Evolutionary conservation across 2,888 invertebrate genomes (phyloP).

Genomic region (Megamerina dolium): DNA sequence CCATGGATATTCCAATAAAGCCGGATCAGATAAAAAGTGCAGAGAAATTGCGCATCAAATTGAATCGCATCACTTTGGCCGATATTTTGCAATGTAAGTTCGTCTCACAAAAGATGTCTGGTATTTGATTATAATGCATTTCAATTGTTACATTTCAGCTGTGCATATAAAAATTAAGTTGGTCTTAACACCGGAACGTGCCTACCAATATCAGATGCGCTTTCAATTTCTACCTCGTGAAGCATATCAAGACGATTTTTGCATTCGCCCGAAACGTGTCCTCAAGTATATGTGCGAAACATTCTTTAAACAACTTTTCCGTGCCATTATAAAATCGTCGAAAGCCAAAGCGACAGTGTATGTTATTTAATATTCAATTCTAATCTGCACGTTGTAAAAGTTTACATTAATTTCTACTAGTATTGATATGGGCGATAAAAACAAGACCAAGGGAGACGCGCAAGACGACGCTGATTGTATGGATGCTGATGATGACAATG

Average conservation of each 20-base stretch:
- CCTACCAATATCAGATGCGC: slow-evolving; percentile 60
- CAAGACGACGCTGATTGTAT: slow-evolving; percentile 46
- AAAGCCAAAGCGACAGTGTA: slow-evolving; percentile 50
- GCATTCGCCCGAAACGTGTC: slow-evolving; percentile 63
- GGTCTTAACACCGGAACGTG: slow-evolving; percentile 53
- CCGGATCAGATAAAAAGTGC: slow-evolving; percentile 54
- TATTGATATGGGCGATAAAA: slow-evolving; percentile 50
- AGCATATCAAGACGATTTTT: slow-evolving; percentile 67
- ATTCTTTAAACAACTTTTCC: slow-evolving; percentile 65
- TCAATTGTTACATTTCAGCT: slow-evolving; percentile 34
- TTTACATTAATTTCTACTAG: slow-evolving; percentile 30
- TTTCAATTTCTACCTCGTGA: slow-evolving; percentile 70
- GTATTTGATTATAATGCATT: not conserved
- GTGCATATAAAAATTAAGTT: slow-evolving; percentile 48
- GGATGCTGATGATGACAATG: slow-evolving; percentile 34
- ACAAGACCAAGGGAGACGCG: slow-evolving; percentile 27
- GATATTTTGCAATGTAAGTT: slow-evolving; percentile 66
- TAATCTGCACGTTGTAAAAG: too few relatives aligned
- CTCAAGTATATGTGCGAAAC: slow-evolving; percentile 67
- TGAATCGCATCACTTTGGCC: slow-evolving; percentile 72
- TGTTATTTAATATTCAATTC: slow-evolving; percentile 10
- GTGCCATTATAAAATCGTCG: slow-evolving; percentile 56
- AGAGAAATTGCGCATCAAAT: slow-evolving; percentile 62
- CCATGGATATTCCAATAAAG: slow-evolving; percentile 87
- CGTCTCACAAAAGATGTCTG: not conserved